Evolutionary conservation across 2,797 vertebrate genomes (phyloP).

Genomic region (Alfaro cultratus): DNA sequence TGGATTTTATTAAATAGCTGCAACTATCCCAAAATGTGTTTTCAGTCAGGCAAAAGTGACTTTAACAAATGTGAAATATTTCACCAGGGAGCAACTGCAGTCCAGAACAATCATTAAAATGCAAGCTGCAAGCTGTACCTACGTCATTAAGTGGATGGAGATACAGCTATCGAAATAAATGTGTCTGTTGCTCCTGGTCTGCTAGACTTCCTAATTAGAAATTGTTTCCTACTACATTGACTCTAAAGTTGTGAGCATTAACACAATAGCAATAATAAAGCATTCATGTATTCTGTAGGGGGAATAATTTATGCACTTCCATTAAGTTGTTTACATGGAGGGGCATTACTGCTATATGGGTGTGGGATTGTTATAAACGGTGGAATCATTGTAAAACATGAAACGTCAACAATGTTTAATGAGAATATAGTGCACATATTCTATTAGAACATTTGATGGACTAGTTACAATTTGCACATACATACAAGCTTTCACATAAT

Average conservation of each 20-base stretch:
- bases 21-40: slow-evolving; percentile 4
- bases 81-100: slow-evolving; percentile 4
- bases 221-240: slow-evolving; percentile 17
- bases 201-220: slow-evolving; percentile 21
- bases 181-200: slow-evolving; percentile 5
- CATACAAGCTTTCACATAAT: too few species aligned
- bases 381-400: neutral
- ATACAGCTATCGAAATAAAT: slow-evolving; percentile 17
- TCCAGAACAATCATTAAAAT: slow-evolving; percentile 25
- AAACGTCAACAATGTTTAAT: neutral
- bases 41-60: slow-evolving; percentile 9
- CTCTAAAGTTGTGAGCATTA: slow-evolving; percentile 16
- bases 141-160: slow-evolving; percentile 15
- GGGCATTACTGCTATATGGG: neutral
- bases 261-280: neutral
- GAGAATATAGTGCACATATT: neutral
- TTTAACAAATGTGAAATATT: slow-evolving; percentile 27
- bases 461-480: neutral
- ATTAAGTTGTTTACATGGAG: neutral
- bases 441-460: neutral
- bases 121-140: slow-evolving; percentile 6
- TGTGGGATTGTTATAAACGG: neutral
- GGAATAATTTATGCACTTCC: neutral
- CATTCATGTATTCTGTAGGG: neutral
- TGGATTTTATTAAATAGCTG: slow-evolving; percentile 19